Evolutionary conservation across 2,888 invertebrate genomes (phyloP), one percentile per base, ranked within the genome.

Genomic region (Nycteola revayana): DNA sequence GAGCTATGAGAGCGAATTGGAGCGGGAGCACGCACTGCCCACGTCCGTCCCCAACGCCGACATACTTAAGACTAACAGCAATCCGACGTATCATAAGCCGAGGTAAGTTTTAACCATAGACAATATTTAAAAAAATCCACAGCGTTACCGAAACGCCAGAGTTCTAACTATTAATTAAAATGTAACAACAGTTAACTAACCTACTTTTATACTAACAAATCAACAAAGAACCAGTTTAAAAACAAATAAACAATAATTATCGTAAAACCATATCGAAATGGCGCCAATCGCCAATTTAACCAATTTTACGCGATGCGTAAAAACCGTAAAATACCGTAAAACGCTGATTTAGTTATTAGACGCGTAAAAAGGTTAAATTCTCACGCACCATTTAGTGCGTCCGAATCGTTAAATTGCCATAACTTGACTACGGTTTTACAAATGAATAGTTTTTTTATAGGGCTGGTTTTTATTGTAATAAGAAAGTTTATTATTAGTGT

Each of bases 31-130:
- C 76, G 93, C 92, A 25, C 71, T 94, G 65, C 94, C 94, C 9
- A 94, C 94, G 47, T 93, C 93, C 38, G 94, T 94, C 33, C 94
- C 94, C 40, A 93, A 93, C 60, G 94, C 94, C n/a, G 94, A 94
- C 76, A 93, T 94, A 58, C 88, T 94, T 67, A 93, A 94, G 80
- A 93, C 94, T 66, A 93, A 94, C 78, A 93, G 92, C 77, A 93
- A 94, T 73, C 93, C 93, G 44, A 91, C 93, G 36, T 93, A 94
- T 75, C 93, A 93, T 52, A 94, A 94, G 84, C 94, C 94, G 14
- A 93, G 89, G 89, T 89, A 60, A 80, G 75, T 32, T 48, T 35
- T 6, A 3, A n/a, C 7, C 38, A 46, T 32, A 32, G 22, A 34
- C 23, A 26, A 33, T n/a, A 21, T 21, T 21, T 21, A 14, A 14